Evolutionary conservation across 2,797 vertebrate genomes (phyloP).

Genomic region (Sebastes reedi): DNA sequence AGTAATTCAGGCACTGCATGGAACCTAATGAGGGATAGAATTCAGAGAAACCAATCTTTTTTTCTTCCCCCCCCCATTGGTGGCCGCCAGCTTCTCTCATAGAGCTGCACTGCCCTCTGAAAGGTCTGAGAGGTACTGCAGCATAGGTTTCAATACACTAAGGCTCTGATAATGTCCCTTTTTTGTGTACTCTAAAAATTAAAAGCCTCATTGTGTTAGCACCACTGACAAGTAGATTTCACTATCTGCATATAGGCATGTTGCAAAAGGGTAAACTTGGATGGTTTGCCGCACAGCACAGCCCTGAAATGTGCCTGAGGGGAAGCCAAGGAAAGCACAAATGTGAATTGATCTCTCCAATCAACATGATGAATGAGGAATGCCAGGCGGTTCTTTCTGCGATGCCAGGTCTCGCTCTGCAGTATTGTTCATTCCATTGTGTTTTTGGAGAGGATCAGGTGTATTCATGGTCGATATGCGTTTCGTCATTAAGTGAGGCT

Average conservation of each 20-base stretch:
- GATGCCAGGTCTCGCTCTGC: slow-evolving; percentile 51
- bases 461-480: slow-evolving; percentile 34
- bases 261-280: slow-evolving; percentile 40
- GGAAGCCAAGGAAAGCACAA: slow-evolving; percentile 67
- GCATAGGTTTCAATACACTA: not conserved
- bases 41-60: slow-evolving; percentile 73
- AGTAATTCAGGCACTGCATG: slow-evolving; percentile 79
- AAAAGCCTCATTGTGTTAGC: slow-evolving; percentile 4
- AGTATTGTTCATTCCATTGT: slow-evolving; percentile 52
- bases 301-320: slow-evolving; percentile 45
- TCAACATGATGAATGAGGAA: slow-evolving; percentile 77
- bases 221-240: not conserved
- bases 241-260: slow-evolving; percentile 24
- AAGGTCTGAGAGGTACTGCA: slow-evolving; percentile 78
- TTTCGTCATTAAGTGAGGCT: slow-evolving; percentile 38
- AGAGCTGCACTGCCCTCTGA: slow-evolving; percentile 82
- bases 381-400: slow-evolving; percentile 56
- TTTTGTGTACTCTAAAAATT: slow-evolving; percentile 25
- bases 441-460: slow-evolving; percentile 44
- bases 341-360: slow-evolving; percentile 78
- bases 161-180: slow-evolving; percentile 19
- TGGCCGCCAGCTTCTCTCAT: slow-evolving; percentile 31
- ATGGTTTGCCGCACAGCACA: slow-evolving; percentile 45
- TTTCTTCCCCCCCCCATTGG: slow-evolving; percentile 29
- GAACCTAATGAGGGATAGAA: slow-evolving; percentile 80